Evolutionary conservation across 2,113 vertebrate species (phyloP).

Genomic region (Protobothrops mucrosquamatus): DNA sequence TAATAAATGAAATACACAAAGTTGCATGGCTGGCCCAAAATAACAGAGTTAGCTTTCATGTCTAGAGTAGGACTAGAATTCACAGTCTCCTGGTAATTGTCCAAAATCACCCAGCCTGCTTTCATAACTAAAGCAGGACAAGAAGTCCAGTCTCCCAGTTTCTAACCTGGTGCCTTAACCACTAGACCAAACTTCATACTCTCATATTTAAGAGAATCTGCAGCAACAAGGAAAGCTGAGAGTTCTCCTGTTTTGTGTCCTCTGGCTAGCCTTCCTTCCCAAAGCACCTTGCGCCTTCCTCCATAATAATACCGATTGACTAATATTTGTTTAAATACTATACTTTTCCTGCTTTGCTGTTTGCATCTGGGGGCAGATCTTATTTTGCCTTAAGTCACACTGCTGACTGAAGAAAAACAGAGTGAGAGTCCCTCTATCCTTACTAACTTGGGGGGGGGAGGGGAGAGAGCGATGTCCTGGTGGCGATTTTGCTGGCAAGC

Average conservation of each 20-base stretch:
- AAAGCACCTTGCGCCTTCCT: background rate
- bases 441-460: background rate
- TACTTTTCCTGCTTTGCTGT: conserved; percentile 5
- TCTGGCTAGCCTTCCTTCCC: background rate
- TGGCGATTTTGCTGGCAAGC: conserved; percentile 24
- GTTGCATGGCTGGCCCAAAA: no score
- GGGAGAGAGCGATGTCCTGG: rapidly evolving
- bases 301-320: conserved; percentile 43
- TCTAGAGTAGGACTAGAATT: no score
- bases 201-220: rapidly evolving
- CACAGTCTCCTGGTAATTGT: no score
- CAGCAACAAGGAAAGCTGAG: conserved; percentile 18
- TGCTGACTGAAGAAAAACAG: conserved; percentile 28
- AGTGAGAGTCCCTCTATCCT: background rate
- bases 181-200: no score
- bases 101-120: no score
- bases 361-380: background rate
- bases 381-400: background rate
- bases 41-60: no score
- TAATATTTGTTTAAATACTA: conserved; percentile 45
- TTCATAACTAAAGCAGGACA: no score
- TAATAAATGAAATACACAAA: no score
- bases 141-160: no score
- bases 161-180: no score
- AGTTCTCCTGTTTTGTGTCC: background rate